Evolutionary conservation across 92 coral and sea anemone species (phyloP).

Genomic region (Heteractis magnifica): DNA sequence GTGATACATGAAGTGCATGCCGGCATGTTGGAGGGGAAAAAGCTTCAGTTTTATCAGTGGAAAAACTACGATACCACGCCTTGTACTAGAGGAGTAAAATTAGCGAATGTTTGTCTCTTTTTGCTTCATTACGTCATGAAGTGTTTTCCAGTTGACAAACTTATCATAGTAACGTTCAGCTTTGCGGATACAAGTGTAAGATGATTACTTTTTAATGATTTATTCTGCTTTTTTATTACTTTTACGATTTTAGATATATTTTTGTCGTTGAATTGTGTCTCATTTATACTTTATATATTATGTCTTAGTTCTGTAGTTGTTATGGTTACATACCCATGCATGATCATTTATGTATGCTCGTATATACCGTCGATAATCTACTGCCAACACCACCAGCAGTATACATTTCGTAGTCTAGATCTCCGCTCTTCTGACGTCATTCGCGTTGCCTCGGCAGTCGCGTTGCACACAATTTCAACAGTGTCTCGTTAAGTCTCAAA

Average conservation of each 20-base stretch:
- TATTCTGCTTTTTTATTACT: neutral
- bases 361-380: neutral
- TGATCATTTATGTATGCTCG: neutral
- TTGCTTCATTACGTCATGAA: neutral
- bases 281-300: neutral
- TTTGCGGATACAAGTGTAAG: neutral
- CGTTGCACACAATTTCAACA: neutral
- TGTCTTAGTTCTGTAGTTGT: neutral
- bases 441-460: neutral
- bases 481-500: neutral
- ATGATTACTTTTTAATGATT: neutral
- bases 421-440: neutral
- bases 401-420: neutral
- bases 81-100: neutral
- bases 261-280: neutral
- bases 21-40: no score
- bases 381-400: neutral
- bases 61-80: neutral
- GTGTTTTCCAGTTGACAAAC: neutral
- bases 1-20: no score
- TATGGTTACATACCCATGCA: constrained; percentile 5
- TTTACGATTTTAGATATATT: constrained; percentile 1
- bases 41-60: neutral
- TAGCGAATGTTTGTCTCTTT: neutral
- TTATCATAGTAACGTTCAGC: neutral